Evolutionary conservation across 1,140 invertebrate genomes (phyloP).

Genomic region (Drosophila sulfurigaster): DNA sequence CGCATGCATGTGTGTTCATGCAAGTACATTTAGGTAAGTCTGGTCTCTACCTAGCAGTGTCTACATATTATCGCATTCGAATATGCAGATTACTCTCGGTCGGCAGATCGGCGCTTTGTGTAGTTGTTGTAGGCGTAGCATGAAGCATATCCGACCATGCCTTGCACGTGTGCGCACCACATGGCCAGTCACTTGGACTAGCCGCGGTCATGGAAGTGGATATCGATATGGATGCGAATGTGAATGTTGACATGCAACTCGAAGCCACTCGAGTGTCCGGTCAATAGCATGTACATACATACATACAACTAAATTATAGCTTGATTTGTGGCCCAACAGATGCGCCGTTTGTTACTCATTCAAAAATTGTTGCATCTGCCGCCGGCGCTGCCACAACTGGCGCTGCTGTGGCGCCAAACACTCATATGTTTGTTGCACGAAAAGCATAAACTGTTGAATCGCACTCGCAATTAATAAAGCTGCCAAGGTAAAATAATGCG

Average conservation of each 20-base stretch:
- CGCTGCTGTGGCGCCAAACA: constrained; percentile 59
- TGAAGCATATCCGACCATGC: constrained; percentile 58
- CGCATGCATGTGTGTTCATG: neutral
- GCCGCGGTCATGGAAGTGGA: constrained; percentile 17
- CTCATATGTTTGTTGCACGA: constrained; percentile 46
- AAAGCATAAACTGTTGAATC: constrained; percentile 58
- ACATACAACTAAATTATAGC: constrained; percentile 62
- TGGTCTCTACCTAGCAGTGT: constrained; percentile 32
- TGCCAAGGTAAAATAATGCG: constrained; percentile 78
- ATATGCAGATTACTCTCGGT: constrained; percentile 64
- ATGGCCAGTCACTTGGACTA: constrained; percentile 45
- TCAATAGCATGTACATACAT: constrained; percentile 21
- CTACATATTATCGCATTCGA: constrained; percentile 26
- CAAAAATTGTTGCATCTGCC: constrained; percentile 8
- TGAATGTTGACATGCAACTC: constrained; percentile 39
- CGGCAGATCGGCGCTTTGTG: neutral
- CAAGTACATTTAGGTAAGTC: neutral
- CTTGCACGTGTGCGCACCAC: constrained; percentile 71
- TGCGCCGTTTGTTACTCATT: constrained; percentile 53
- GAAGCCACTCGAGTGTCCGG: constrained; percentile 21
- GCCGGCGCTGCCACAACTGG: neutral
- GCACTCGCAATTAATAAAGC: constrained; percentile 75
- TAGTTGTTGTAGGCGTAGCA: constrained; percentile 69
- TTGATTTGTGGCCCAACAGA: constrained; percentile 70
- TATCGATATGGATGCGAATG: constrained; percentile 10